Evolutionary conservation across 2,888 invertebrate genomes (phyloP).

Genomic region (Drosophila macrothrix): DNA sequence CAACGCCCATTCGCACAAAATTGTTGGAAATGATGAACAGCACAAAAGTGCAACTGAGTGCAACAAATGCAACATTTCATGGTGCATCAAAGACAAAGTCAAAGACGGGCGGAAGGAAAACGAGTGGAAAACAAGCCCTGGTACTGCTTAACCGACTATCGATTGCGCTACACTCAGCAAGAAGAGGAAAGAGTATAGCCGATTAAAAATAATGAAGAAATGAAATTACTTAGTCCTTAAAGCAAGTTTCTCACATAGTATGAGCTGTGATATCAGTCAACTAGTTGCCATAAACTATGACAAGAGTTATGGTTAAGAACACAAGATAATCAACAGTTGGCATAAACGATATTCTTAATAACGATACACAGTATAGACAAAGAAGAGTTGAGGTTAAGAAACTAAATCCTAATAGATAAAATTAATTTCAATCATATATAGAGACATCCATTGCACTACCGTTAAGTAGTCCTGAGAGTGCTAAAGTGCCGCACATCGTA

Average conservation of each 20-base stretch:
- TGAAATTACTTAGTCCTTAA: neutral
- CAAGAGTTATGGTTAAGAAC: neutral
- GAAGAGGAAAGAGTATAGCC: neutral
- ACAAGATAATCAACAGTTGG: neutral
- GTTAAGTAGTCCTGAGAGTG: neutral
- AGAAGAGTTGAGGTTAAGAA: neutral
- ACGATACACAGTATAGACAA: neutral
- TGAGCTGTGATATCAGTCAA: neutral
- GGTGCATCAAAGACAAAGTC: conserved; percentile 55
- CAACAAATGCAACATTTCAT: conserved; percentile 67
- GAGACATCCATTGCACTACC: neutral
- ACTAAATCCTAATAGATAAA: neutral
- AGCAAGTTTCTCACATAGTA: neutral
- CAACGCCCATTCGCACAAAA: conserved; percentile 55
- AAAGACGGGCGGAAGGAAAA: conserved; percentile 15
- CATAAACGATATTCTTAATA: neutral
- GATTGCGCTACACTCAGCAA: conserved; percentile 22
- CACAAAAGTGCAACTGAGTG: conserved; percentile 26
- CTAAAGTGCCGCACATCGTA: conserved; percentile 20
- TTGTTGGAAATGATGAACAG: conserved; percentile 41
- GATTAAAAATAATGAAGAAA: neutral
- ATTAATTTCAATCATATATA: neutral
- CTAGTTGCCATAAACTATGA: neutral
- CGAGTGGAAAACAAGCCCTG: conserved; percentile 4
- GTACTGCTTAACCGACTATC: conserved; percentile 13